phyloP scores from a whole-genome alignment of 2,113 vertebrate genomes.

The Vulpes vulpes region DNA sequence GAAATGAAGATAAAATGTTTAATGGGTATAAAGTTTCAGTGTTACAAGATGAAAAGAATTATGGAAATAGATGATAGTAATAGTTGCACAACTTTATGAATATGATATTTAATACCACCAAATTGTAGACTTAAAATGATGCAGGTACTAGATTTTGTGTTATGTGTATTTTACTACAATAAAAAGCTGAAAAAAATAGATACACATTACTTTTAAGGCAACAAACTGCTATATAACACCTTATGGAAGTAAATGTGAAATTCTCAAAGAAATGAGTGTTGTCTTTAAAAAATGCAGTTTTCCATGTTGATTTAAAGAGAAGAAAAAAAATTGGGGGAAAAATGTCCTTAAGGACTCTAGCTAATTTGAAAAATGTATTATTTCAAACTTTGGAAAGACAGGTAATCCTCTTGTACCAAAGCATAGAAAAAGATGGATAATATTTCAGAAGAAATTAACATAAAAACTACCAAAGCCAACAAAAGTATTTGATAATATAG shows the following conservation, averaged over 20 bases:
- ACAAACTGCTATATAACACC: neutral
- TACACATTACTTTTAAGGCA: neutral
- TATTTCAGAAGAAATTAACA: constrained; percentile 52
- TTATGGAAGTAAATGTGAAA: constrained; percentile 1
- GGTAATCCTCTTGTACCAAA: neutral
- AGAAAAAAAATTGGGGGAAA: constrained; percentile 48
- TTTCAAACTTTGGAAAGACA: constrained; percentile 52
- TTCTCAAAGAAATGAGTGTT: neutral
- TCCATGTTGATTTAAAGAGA: constrained; percentile 30
- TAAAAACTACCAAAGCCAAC: neutral
- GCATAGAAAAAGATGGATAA: constrained; percentile 34
- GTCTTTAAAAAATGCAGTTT: constrained; percentile 23
- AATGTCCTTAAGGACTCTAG: neutral
- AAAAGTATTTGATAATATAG: constrained; percentile 32
- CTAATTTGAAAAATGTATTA: constrained; percentile 34
- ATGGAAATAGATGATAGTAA: neutral
- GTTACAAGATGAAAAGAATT: neutral
- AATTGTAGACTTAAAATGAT: neutral
- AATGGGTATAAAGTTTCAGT: neutral
- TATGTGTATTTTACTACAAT: neutral
- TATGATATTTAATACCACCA: neutral
- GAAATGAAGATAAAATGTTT: neutral
- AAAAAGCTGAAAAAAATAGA: neutral
- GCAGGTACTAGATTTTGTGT: neutral
- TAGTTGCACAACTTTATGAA: neutral